Conservation (phyloP, 2,888 invertebrate genomes). For the Sisyra nigra region DNA sequence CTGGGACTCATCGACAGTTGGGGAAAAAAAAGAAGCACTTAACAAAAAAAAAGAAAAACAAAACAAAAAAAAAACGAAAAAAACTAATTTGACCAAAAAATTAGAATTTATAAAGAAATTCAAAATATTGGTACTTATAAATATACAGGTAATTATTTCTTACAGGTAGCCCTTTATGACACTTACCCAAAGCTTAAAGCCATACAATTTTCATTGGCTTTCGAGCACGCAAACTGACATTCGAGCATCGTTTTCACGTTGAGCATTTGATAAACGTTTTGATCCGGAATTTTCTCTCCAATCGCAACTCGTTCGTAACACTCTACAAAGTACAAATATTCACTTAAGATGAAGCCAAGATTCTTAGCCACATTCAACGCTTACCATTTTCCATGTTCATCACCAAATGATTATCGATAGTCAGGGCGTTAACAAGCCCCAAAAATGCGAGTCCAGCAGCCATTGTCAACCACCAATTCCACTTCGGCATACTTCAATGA, state of each 20-base stretch:
- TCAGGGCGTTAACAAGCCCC: slow-evolving; percentile 19
- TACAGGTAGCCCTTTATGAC: not conserved
- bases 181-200: slow-evolving; percentile 36
- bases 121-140: too few relatives aligned
- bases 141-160: too few relatives aligned
- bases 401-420: slow-evolving; percentile 28
- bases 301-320: slow-evolving; percentile 36
- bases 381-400: slow-evolving; percentile 27
- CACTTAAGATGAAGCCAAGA: not conserved
- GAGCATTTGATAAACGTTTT: slow-evolving; percentile 24
- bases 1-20: too few relatives aligned
- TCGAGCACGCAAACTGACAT: slow-evolving; percentile 31
- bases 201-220: slow-evolving; percentile 27
- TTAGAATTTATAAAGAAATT: too few relatives aligned
- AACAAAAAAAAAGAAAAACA: too few relatives aligned
- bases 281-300: slow-evolving; percentile 28
- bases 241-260: slow-evolving; percentile 25
- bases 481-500: too few relatives aligned
- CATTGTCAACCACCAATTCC: slow-evolving; percentile 11
- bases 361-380: slow-evolving; percentile 9
- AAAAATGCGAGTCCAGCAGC: slow-evolving; percentile 16
- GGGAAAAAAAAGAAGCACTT: too few relatives aligned
- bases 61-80: too few relatives aligned
- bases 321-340: slow-evolving; percentile 22
- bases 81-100: too few relatives aligned